A percentile compares a stretch with the other conserved stretches of the same genome.
These are phyloP conservation scores for Carassius carassius DNA, from an alignment of 2,113 vertebrate species.

Conservation along the genomic window DNA sequence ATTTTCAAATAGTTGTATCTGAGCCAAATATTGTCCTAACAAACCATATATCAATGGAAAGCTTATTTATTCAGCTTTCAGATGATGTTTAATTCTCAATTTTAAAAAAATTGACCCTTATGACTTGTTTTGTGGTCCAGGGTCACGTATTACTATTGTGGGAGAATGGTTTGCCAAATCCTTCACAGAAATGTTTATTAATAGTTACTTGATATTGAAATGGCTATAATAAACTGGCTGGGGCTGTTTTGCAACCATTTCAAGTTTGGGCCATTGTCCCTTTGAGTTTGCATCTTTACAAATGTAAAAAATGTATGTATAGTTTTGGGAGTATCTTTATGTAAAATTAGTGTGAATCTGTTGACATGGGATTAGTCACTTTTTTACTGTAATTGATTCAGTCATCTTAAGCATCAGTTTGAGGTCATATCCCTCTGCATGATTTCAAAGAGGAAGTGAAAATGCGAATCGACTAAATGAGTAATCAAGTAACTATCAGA, in stretches of 20 bases:
- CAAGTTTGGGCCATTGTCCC: neutral
- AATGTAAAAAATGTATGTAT: neutral
- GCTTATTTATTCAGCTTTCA: too few species aligned
- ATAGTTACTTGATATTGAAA: neutral
- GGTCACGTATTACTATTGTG: neutral
- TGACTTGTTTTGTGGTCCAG: too few species aligned
- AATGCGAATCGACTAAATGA: neutral
- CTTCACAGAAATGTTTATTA: neutral
- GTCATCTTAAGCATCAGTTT: neutral
- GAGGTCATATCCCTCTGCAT: neutral
- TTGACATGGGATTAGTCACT: neutral
- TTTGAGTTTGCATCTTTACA: neutral
- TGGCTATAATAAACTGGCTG: neutral
- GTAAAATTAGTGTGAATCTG: neutral
- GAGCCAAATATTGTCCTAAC: too few species aligned
- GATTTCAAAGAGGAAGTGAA: constrained; percentile 46
- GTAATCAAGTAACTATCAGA: neutral
- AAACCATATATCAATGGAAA: too few species aligned
- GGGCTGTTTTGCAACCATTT: neutral
- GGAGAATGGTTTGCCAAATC: neutral
- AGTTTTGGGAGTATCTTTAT: neutral
- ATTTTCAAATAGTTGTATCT: too few species aligned
- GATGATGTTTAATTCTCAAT: too few species aligned
- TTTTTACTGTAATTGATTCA: neutral
- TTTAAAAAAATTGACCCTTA: too few species aligned